Conservation (phyloP, 2,888 invertebrate genomes). For the Emesis russula region DNA sequence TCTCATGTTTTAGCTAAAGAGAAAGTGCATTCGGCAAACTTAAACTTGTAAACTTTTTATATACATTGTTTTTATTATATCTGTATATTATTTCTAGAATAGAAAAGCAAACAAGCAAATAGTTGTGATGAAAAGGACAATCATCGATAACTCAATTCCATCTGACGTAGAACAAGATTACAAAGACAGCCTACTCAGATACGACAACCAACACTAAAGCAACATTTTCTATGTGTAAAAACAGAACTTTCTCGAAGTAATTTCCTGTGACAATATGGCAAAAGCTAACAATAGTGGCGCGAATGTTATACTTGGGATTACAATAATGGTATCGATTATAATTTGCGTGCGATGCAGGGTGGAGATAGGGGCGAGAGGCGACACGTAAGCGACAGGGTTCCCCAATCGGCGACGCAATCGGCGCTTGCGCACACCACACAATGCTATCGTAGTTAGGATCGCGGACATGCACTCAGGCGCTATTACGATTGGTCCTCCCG, state of each 20-base stretch:
- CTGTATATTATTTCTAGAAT: no score
- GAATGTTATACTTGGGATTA: slow-evolving; percentile 95
- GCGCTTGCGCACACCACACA: slow-evolving; percentile 94
- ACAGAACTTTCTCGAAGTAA: background rate
- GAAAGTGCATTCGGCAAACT: no score
- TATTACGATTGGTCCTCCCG: slow-evolving; percentile 94
- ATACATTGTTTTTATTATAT: no score
- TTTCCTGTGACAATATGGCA: slow-evolving; percentile 87
- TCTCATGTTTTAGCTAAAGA: no score
- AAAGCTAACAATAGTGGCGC: slow-evolving; percentile 93
- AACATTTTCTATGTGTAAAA: background rate
- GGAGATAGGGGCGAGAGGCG: slow-evolving; percentile 94
- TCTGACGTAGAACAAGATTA: background rate
- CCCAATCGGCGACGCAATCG: slow-evolving; percentile 95
- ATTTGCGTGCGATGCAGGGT: slow-evolving; percentile 95
- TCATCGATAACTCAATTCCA: no score
- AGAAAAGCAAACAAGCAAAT: no score
- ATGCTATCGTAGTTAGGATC: slow-evolving; percentile 95
- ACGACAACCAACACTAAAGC: background rate
- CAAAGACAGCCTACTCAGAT: background rate
- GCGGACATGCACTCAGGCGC: slow-evolving; percentile 94
- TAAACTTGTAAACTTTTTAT: no score
- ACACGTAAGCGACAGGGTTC: slow-evolving; percentile 95
- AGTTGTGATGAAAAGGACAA: no score
- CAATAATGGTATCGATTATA: slow-evolving; percentile 96